Conservation (phyloP, 2,797 vertebrate species). For the Darevskia nairensis region DNA sequence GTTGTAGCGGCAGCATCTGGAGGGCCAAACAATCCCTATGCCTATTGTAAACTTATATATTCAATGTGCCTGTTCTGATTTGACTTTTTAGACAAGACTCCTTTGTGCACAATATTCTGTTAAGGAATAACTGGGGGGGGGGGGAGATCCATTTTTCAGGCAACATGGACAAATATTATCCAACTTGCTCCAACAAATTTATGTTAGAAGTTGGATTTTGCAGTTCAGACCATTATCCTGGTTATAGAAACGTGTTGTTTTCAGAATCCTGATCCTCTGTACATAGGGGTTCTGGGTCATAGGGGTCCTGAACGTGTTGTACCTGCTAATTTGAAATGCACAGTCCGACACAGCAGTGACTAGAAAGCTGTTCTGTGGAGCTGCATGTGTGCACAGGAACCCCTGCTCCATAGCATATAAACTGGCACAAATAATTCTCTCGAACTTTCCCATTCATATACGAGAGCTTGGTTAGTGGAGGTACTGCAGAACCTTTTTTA, state of each 20-base stretch:
- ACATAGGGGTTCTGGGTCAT: neutral
- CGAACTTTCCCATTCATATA: neutral
- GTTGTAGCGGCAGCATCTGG: too few species aligned
- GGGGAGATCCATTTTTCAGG: too few species aligned
- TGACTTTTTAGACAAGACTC: too few species aligned
- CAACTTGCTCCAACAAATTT: neutral
- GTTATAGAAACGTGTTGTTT: neutral
- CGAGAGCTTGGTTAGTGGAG: neutral
- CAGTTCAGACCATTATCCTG: neutral
- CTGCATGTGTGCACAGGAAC: too few species aligned
- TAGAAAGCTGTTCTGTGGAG: neutral
- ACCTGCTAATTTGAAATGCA: too few species aligned
- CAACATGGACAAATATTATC: too few species aligned
- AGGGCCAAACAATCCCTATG: too few species aligned
- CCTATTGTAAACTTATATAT: too few species aligned
- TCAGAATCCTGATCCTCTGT: neutral
- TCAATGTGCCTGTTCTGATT: too few species aligned
- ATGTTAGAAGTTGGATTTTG: neutral
- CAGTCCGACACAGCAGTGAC: too few species aligned
- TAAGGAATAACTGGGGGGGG: too few species aligned
- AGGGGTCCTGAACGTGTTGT: neutral
- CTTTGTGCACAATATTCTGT: too few species aligned
- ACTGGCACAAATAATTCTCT: accelerated
- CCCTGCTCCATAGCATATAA: neutral
- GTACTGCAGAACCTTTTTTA: neutral